Evolutionary conservation across 2,888 invertebrate species (phyloP).

Genomic region (Trisateles emortualis): DNA sequence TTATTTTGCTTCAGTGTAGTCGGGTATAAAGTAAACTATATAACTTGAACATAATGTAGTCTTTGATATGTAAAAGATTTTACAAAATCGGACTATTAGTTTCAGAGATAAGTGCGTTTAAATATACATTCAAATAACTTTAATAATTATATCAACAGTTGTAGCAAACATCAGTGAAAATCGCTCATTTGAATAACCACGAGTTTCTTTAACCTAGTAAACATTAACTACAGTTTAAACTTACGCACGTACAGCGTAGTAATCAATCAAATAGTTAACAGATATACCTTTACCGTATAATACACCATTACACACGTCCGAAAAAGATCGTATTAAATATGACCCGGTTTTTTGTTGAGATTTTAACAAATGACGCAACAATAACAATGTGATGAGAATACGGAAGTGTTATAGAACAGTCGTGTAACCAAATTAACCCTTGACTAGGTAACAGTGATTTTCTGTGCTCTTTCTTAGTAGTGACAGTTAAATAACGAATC

Average conservation of each 20-base stretch:
- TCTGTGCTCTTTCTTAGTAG: slow-evolving; percentile 74
- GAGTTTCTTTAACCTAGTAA: slow-evolving; percentile 32
- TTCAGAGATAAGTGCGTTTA: too few species aligned
- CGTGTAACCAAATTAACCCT: slow-evolving; percentile 61
- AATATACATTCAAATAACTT: too few species aligned
- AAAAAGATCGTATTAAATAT: not conserved
- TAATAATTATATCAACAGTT: too few species aligned
- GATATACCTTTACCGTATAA: slow-evolving; percentile 24
- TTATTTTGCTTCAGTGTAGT: too few species aligned
- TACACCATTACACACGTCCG: slow-evolving; percentile 11
- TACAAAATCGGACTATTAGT: too few species aligned
- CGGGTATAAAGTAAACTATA: too few species aligned
- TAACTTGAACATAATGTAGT: too few species aligned
- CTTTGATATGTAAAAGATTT: too few species aligned
- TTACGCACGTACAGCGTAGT: slow-evolving; percentile 20
- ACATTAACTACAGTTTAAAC: slow-evolving; percentile 5
- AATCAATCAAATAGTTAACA: slow-evolving; percentile 25
- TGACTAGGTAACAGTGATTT: slow-evolving; percentile 65
- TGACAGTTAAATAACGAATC: slow-evolving; percentile 76
- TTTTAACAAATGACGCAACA: slow-evolving; percentile 56
- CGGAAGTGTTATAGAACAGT: slow-evolving; percentile 57
- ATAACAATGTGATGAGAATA: slow-evolving; percentile 57
- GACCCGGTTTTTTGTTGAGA: slow-evolving; percentile 38
- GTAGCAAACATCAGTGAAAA: slow-evolving; percentile 16
- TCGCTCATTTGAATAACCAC: slow-evolving; percentile 24